phyloP scores from a whole-genome alignment of 37 sponge, comb jelly and placozoan genomes.

The Agelas oroides region DNA sequence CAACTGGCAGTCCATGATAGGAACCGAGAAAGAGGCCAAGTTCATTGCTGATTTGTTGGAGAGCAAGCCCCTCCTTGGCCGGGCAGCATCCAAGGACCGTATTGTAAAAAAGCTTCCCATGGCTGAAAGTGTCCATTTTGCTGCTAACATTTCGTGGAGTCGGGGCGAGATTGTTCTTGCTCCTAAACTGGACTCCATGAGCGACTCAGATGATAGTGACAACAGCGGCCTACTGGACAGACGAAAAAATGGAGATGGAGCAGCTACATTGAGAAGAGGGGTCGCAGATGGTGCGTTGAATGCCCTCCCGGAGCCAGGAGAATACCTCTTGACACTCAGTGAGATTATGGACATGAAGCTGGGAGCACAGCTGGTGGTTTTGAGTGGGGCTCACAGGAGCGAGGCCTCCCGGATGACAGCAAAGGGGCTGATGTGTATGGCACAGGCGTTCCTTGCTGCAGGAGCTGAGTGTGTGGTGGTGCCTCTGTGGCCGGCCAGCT shows the following conservation, averaged over 20 bases:
- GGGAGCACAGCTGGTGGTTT: slow-evolving; percentile 80
- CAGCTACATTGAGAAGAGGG: slow-evolving; percentile 43
- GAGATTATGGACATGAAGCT: slow-evolving; percentile 66
- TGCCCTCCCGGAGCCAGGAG: slow-evolving; percentile 48
- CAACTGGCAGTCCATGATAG: slow-evolving; percentile 74
- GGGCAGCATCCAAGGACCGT: slow-evolving; percentile 71
- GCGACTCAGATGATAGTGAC: slow-evolving; percentile 12
- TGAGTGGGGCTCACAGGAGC: slow-evolving; percentile 72
- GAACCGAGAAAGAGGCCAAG: slow-evolving; percentile 84
- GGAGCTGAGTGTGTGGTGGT: slow-evolving; percentile 87
- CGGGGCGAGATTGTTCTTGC: slow-evolving; percentile 73
- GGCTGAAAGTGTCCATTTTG: slow-evolving; percentile 73
- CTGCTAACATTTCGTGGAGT: slow-evolving; percentile 89
- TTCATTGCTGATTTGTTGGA: slow-evolving; percentile 76
- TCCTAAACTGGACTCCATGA: slow-evolving; percentile 14
- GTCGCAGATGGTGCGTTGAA: slow-evolving; percentile 64
- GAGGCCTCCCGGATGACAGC: slow-evolving; percentile 51
- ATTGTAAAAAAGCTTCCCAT: slow-evolving; percentile 47
- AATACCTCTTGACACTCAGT: slow-evolving; percentile 76
- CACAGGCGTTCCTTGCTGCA: slow-evolving; percentile 75
- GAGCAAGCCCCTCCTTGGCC: slow-evolving; percentile 55
- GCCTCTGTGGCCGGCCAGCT: slow-evolving; percentile 87
- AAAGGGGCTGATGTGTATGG: slow-evolving; percentile 76
- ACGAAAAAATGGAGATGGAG: slow-evolving; percentile 52
- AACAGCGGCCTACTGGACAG: slow-evolving; percentile 4